Evolutionary conservation across 2,113 vertebrate genomes (phyloP).

Genomic region (Spea multiplicata): DNA sequence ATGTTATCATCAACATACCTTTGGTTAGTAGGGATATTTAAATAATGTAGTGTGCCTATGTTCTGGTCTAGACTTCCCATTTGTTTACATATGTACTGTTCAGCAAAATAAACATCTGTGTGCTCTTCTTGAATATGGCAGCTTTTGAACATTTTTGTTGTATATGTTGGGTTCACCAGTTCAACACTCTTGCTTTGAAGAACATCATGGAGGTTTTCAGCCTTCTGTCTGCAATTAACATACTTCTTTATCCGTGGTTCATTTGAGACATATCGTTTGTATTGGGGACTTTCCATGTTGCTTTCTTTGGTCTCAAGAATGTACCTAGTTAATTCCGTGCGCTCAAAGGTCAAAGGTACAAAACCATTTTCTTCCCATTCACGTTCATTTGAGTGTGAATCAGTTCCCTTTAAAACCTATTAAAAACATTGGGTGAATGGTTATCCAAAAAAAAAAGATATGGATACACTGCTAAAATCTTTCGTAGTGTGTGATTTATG

Average conservation of each 20-base stretch:
- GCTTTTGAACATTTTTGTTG: not conserved
- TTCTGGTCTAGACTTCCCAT: not conserved
- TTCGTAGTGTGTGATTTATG: too few species aligned
- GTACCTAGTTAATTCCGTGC: conserved; percentile 14
- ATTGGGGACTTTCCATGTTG: not conserved
- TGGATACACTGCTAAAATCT: too few species aligned
- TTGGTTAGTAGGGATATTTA: not conserved
- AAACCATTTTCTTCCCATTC: not conserved
- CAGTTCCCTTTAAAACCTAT: conserved; percentile 14
- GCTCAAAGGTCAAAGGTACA: conserved; percentile 7
- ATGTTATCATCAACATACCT: not conserved
- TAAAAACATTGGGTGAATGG: not conserved
- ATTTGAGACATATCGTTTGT: conserved; percentile 28
- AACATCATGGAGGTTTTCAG: not conserved
- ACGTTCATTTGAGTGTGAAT: conserved; percentile 12
- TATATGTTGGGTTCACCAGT: conserved; percentile 31
- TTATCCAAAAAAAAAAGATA: too few species aligned
- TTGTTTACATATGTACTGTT: not conserved
- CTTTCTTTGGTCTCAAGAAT: conserved; percentile 3
- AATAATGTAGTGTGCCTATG: not conserved
- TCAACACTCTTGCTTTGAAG: conserved; percentile 3
- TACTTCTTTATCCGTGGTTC: conserved; percentile 11
- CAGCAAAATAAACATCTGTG: not conserved
- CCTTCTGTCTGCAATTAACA: conserved; percentile 15
- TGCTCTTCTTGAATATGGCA: not conserved